phyloP scores from a whole-genome alignment of 2,113 vertebrate genomes.

The Chrysemys picta region DNA sequence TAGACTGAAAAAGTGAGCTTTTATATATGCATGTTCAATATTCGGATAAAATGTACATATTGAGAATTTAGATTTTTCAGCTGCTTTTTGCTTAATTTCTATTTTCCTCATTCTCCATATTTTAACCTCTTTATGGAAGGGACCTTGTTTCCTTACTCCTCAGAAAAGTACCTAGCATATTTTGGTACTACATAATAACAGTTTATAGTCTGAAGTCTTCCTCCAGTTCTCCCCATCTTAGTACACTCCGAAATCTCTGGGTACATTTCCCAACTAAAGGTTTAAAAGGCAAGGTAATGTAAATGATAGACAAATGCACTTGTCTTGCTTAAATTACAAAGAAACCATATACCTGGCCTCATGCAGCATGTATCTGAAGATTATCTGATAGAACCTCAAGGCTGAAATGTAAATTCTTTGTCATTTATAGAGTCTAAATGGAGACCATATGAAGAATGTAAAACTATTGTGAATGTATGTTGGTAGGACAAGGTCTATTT shows the following conservation, averaged over 20 bases:
- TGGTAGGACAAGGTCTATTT: not conserved
- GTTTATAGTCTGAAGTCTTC: not conserved
- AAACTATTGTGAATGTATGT: not conserved
- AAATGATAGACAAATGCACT: not conserved
- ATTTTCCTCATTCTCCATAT: not conserved
- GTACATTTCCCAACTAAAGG: not conserved
- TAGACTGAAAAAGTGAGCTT: not conserved
- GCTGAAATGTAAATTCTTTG: not conserved
- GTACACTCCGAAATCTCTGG: not conserved
- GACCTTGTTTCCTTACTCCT: not conserved
- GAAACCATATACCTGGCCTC: not conserved
- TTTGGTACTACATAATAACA: not conserved
- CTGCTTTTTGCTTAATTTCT: slow-evolving; percentile 18
- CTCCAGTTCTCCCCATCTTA: not conserved
- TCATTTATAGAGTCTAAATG: not conserved
- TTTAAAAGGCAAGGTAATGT: not conserved
- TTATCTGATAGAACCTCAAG: not conserved
- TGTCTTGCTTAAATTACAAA: not conserved
- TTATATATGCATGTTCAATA: not conserved
- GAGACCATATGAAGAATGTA: not conserved
- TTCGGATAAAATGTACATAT: not conserved
- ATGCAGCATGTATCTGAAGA: not conserved
- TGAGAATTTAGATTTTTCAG: not conserved
- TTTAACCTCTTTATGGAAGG: not conserved
- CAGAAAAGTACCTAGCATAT: not conserved